Percentiles rank a stretch among this genome's conserved stretches.
Conservation (phyloP, 2,888 invertebrate species). For the Frankliniella fusca region DNA sequence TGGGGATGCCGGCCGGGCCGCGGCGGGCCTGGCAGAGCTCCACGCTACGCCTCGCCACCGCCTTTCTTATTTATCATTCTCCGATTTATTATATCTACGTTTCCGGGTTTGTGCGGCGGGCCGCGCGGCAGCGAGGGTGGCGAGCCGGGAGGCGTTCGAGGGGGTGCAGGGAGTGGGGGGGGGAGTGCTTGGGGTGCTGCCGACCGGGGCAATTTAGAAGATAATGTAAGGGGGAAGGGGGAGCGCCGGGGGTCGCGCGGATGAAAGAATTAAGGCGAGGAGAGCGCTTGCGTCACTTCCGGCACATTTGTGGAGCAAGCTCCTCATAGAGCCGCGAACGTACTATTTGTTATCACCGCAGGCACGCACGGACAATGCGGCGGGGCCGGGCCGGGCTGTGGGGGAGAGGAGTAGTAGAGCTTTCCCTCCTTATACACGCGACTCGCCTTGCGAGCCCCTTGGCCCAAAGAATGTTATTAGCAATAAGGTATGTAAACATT, state of each 20-base stretch:
- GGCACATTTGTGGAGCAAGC: not conserved
- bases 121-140: no score
- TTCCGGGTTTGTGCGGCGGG: not conserved
- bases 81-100: conserved; percentile 5
- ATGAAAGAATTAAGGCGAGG: conserved; percentile 6
- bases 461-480: no score
- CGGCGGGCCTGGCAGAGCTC: no score
- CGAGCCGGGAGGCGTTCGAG: not conserved
- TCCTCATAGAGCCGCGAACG: not conserved
- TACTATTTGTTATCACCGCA: not conserved
- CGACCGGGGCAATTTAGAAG: not conserved
- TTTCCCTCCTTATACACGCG: no score
- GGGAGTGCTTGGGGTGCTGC: not conserved
- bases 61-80: conserved; percentile 5
- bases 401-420: no score
- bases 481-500: no score
- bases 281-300: not conserved
- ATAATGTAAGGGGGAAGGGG: not conserved
- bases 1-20: no score
- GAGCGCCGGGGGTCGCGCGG: not conserved
- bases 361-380: no score
- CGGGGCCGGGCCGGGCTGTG: no score
- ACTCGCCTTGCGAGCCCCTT: no score
- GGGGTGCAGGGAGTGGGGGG: not conserved
- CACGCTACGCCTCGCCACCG: no score